Evolutionary conservation across 2,113 vertebrate genomes (phyloP), one percentile per base, ranked within the genome.

Genomic region (Alectura lathami): DNA sequence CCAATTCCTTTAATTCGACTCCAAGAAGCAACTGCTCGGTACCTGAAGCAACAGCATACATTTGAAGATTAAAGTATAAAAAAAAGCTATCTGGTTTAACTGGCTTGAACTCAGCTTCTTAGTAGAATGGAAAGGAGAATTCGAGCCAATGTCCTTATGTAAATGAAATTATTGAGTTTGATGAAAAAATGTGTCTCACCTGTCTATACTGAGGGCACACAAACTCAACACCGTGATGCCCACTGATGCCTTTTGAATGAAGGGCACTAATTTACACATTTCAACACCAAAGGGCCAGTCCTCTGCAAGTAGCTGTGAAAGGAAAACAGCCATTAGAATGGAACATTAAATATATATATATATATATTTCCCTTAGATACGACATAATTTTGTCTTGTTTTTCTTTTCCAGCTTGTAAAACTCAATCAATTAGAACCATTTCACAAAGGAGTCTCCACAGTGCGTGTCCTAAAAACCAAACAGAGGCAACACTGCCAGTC

Each of bases 151-250:
- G n/a, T 2, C 8, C 4, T 0, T 34, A 50, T 1, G 82, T 27
- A 69, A 59, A 73, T 78, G 27, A 45, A 82, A 85, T 54, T 5
- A 67, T 0, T 72, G 13, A 53, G 11, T 81, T 26, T 27, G 47
- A 27, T 60, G 60, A 86, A 75, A 85, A 89, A 81, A 26, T 11
- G 13, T 1, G 32, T 87, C 97, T 98, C 96, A 99, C 99, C 99
- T 99, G 95, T 99, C 99, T 94, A 99, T 98, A 92, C 99, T 99
- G 89, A 99, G 97, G 51, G 99, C 99, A 80, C 99, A 99, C 32
- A 99, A 98, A 90, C 99, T 99, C 94, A 99, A 75, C 91, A 99
- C 99, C 5, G 99, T 99, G 96, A 99, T 99, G 60, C 99, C 99
- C 83, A 99, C 98, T 0, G 99, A 99, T 11, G 98, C 98, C 93